These are phyloP conservation scores for Harpagus bidentatus DNA, from an alignment of 2,113 vertebrate genomes.

Conservation along the genomic window DNA sequence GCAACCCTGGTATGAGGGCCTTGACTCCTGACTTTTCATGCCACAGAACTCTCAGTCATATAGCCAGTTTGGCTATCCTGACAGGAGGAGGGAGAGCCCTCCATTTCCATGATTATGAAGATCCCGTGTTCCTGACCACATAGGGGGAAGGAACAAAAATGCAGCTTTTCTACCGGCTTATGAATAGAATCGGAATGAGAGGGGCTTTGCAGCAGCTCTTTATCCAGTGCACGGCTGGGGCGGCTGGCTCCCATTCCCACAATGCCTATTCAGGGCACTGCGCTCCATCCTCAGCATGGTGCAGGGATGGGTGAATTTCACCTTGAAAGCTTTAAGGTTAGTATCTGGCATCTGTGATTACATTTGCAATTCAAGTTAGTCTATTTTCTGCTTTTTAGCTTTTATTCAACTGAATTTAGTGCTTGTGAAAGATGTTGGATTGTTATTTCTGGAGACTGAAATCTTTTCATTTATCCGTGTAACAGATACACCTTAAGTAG, in stretches of 20 bases:
- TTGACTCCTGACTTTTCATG: not conserved
- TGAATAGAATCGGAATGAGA: not conserved
- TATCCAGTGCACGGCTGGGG: not conserved
- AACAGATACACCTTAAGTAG: not conserved
- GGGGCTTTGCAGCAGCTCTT: not conserved
- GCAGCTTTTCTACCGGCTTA: not conserved
- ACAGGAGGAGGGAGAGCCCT: not conserved
- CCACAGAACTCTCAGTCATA: no score
- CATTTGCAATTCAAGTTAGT: slow-evolving; percentile 69
- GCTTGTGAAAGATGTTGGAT: slow-evolving; percentile 5
- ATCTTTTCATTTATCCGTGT: not conserved
- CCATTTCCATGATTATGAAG: not conserved
- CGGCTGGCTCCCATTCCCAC: not conserved
- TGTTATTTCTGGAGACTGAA: slow-evolving; percentile 23
- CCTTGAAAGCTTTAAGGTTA: slow-evolving; percentile 56
- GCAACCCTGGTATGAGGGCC: not conserved
- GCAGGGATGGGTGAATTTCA: slow-evolving; percentile 22
- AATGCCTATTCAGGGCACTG: not conserved
- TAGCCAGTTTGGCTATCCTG: not conserved
- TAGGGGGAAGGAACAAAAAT: not conserved
- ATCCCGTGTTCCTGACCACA: not conserved
- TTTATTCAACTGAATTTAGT: slow-evolving; percentile 42
- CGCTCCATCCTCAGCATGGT: not conserved
- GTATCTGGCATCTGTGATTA: slow-evolving; percentile 38
- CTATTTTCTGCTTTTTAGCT: slow-evolving; percentile 55